These are phyloP conservation scores for Mayetiola destructor DNA, from an alignment of 2,888 invertebrate species.

Conservation along the genomic window DNA sequence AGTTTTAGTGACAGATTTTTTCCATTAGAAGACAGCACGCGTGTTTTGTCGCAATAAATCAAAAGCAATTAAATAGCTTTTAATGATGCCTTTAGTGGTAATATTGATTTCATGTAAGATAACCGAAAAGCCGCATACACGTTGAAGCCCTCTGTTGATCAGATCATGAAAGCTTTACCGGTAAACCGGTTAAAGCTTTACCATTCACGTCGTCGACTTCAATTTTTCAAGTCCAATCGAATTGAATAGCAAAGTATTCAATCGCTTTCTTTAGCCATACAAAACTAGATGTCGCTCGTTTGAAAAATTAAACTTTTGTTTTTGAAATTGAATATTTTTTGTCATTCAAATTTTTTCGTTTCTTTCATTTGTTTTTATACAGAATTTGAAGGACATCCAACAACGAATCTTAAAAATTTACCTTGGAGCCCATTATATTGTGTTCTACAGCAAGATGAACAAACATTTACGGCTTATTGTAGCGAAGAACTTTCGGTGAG, in stretches of 20 bases:
- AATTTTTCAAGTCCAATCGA: no score
- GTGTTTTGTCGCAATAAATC: no score
- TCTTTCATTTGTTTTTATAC: slow-evolving; percentile 19
- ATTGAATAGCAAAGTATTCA: no score
- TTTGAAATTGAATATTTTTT: not conserved
- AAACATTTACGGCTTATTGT: slow-evolving; percentile 53
- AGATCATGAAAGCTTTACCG: no score
- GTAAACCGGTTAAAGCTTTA: no score
- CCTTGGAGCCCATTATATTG: slow-evolving; percentile 59
- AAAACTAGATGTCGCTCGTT: not conserved
- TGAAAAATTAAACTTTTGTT: no score
- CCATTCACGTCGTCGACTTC: no score
- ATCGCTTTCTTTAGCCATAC: no score
- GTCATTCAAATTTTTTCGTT: not conserved
- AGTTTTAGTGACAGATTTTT: not conserved
- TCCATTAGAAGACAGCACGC: not conserved
- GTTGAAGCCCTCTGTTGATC: no score
- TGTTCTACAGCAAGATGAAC: slow-evolving; percentile 54
- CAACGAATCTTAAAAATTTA: slow-evolving; percentile 29
- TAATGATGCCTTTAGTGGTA: not conserved
- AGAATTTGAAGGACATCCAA: slow-evolving; percentile 36
- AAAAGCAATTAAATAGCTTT: not conserved
- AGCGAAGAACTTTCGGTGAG: slow-evolving; percentile 60
- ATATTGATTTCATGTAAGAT: not conserved
- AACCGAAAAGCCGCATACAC: no score